Evolutionary conservation across 2,113 vertebrate genomes (phyloP), one percentile per base, ranked within the genome.

Genomic region (Trematocara stigmaticum): DNA sequence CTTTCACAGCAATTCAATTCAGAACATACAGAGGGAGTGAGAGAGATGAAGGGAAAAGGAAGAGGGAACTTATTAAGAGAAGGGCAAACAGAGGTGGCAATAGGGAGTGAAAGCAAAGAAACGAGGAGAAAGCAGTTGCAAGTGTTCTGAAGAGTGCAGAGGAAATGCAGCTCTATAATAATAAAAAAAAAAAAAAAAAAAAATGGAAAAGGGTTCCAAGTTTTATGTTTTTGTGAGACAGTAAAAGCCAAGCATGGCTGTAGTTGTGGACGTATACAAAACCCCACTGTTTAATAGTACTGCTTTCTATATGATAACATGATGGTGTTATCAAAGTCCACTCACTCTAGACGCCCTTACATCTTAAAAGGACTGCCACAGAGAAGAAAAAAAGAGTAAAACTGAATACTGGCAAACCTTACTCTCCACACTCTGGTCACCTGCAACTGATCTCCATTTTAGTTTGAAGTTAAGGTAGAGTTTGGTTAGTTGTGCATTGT

Each of bases 1-100:
- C 87, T 89, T 81, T 84, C 87, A 88, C 84, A 76, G 83, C 52
- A 92, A 71, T 86, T 90, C 91, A 88, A 88, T 83, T 93, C 88
- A 92, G 78, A 81, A 84, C 31, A 57, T 87, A 78, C 10, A 84
- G 89, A 89, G 52, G 7, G 66, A 74, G 56, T 82, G 40, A 52
- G 80, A 81, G 53, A 52, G 84, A 89, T 90, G 78, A 76, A 86
- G 56, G 18, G 45, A 57, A 56, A 40, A 8, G 57, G 74, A 51
- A 59, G 53, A 64, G 15, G 82, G 35, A 90, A 83, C 91, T 89
- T 86, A 87, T 64, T 47, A 81, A 47, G 45, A 59, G 64, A 31
- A 79, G 78, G 69, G 87, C 38, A 82, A 89, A 81, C 42, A 85
- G 79, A 59, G 85, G 80, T 87, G 61, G 55, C 78, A 26, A 38